These are phyloP conservation scores for Craterocephalus amniculus DNA, from an alignment of 2,797 vertebrate species.

Conservation along the genomic window DNA sequence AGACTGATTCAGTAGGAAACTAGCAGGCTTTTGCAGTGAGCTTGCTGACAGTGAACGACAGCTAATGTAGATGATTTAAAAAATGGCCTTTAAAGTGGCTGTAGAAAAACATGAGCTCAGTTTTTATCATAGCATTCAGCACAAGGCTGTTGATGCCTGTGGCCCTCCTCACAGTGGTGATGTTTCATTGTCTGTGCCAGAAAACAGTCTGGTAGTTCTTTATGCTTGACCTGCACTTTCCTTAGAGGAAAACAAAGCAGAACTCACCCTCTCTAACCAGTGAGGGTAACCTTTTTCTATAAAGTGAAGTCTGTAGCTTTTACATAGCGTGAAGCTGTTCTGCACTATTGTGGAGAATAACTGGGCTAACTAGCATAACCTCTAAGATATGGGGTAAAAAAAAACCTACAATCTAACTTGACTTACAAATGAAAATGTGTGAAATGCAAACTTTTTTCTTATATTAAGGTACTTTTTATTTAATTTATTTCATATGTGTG, in stretches of 20 bases:
- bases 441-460: too few species aligned
- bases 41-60: slow-evolving; percentile 13
- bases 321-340: neutral
- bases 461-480: too few species aligned
- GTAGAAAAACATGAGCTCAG: slow-evolving; percentile 20
- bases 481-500: too few species aligned
- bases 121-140: slow-evolving; percentile 20
- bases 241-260: slow-evolving; percentile 24
- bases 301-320: neutral
- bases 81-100: slow-evolving; percentile 26
- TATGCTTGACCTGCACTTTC: slow-evolving; percentile 29
- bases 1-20: slow-evolving; percentile 36
- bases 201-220: slow-evolving; percentile 26
- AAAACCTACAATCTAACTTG: too few species aligned
- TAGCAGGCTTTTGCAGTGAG: slow-evolving; percentile 20
- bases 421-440: too few species aligned
- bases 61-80: slow-evolving; percentile 9
- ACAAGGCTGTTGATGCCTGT: slow-evolving; percentile 27
- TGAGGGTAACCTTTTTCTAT: neutral
- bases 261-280: neutral
- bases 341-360: neutral
- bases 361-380: too few species aligned
- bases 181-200: slow-evolving; percentile 35
- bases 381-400: too few species aligned
- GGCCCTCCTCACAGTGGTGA: slow-evolving; percentile 6